A percentile compares a stretch with the other conserved stretches of the same genome.
These are phyloP conservation scores for Anthoscopus minutus DNA, from an alignment of 2,113 vertebrate genomes.

Conservation along the genomic window DNA sequence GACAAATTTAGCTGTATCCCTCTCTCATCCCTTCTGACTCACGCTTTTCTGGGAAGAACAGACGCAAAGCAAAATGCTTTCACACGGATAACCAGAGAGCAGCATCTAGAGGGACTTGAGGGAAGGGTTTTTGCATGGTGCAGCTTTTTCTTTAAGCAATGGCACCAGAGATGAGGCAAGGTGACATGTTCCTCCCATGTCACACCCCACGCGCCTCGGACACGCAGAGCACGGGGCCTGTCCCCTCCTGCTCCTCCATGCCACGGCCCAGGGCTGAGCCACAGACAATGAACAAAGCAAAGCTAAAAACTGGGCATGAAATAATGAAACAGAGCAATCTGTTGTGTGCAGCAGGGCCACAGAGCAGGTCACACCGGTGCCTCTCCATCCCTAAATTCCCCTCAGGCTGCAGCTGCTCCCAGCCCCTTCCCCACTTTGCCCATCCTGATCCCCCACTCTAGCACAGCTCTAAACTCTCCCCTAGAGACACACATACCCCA, in stretches of 20 bases:
- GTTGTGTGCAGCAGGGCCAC: background rate
- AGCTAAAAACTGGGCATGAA: background rate
- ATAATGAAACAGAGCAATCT: background rate
- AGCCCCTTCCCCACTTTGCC: background rate
- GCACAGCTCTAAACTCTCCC: background rate
- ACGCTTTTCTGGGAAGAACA: constrained; percentile 2
- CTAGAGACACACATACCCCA: background rate
- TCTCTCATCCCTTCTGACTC: constrained; percentile 33
- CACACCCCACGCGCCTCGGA: background rate
- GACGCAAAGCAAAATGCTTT: background rate
- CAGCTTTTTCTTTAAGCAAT: background rate
- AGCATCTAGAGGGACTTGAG: constrained; percentile 26
- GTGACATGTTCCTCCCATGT: background rate
- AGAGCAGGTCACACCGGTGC: background rate
- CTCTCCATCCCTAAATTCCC: background rate
- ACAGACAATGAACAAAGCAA: background rate
- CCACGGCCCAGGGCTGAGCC: background rate
- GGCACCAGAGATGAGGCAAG: background rate
- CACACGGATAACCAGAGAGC: constrained; percentile 19
- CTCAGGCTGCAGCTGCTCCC: background rate
- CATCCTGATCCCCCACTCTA: background rate
- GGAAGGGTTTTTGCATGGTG: background rate
- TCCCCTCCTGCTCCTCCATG: background rate
- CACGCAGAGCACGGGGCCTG: background rate
- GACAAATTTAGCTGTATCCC: background rate